These are phyloP conservation scores for Shargacucullia verbasci DNA, from an alignment of 2,888 invertebrate species.

Conservation along the genomic window DNA sequence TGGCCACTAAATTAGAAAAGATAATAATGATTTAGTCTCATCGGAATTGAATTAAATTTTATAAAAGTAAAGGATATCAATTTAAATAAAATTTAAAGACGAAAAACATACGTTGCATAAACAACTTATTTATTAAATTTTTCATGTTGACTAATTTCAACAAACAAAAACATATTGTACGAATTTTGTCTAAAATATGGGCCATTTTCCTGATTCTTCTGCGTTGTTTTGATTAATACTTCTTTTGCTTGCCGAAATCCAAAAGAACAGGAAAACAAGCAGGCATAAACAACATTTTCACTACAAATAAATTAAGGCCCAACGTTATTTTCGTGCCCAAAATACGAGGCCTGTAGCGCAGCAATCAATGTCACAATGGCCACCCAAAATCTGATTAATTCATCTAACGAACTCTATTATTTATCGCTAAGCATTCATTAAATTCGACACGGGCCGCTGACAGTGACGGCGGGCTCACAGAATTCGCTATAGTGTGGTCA, in stretches of 20 bases:
- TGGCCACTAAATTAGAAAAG: too few species aligned
- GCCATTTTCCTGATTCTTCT: too few species aligned
- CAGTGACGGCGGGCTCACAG: conserved; percentile 42
- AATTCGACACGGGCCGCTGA: conserved; percentile 67
- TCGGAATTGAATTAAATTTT: too few species aligned
- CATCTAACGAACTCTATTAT: conserved; percentile 78
- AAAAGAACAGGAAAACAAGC: background rate
- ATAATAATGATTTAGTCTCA: too few species aligned
- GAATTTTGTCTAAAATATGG: too few species aligned
- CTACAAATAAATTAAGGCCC: conserved; percentile 46
- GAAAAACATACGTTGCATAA: too few species aligned
- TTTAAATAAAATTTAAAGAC: too few species aligned
- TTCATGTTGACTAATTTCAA: too few species aligned
- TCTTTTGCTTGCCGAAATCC: background rate
- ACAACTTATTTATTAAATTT: too few species aligned
- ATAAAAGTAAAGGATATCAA: too few species aligned
- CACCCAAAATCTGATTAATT: conserved; percentile 70
- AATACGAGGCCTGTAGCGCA: conserved; percentile 51
- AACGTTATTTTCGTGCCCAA: conserved; percentile 51
- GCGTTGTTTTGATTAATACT: too few species aligned
- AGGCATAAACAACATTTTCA: conserved; percentile 32
- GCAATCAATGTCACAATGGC: conserved; percentile 68
- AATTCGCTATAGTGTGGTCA: conserved; percentile 49
- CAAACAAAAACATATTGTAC: too few species aligned
- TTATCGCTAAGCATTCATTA: conserved; percentile 76